Evolutionary conservation across 1,140 invertebrate genomes (phyloP).

Genomic region (Holotrichia oblita): DNA sequence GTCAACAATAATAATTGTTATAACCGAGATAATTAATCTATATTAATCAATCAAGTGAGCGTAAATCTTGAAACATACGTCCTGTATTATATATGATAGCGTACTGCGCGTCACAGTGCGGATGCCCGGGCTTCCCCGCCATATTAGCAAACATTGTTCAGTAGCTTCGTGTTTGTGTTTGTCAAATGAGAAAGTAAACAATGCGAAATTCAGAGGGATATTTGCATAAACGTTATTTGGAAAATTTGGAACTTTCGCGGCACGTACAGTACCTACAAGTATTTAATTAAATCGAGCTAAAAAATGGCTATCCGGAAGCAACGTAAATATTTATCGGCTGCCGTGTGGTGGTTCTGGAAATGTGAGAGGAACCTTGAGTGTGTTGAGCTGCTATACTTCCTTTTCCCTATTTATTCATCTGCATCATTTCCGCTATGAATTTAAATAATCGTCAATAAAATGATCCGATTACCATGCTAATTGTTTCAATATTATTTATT

Average conservation of each 20-base stretch:
- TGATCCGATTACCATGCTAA: too few species aligned
- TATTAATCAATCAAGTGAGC: background rate
- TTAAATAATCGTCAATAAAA: too few species aligned
- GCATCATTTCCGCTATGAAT: too few species aligned
- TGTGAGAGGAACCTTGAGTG: too few species aligned
- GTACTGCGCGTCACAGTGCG: background rate
- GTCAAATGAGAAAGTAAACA: background rate
- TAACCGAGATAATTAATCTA: background rate
- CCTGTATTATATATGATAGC: background rate
- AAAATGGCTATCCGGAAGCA: too few species aligned
- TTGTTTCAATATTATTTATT: too few species aligned
- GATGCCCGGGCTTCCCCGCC: background rate
- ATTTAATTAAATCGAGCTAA: too few species aligned
- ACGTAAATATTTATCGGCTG: too few species aligned
- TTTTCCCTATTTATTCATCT: too few species aligned
- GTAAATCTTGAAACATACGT: background rate
- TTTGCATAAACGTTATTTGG: background rate
- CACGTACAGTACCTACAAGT: too few species aligned
- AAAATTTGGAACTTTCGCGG: background rate
- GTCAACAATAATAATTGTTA: background rate
- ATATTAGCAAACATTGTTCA: background rate
- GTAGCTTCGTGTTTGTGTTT: background rate
- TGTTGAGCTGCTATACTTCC: too few species aligned
- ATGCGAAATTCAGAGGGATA: background rate
- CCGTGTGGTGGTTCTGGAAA: too few species aligned